Base-by-base conservation (phyloP, 2,797 vertebrate species). In the Peromyscus attwateri region DNA sequence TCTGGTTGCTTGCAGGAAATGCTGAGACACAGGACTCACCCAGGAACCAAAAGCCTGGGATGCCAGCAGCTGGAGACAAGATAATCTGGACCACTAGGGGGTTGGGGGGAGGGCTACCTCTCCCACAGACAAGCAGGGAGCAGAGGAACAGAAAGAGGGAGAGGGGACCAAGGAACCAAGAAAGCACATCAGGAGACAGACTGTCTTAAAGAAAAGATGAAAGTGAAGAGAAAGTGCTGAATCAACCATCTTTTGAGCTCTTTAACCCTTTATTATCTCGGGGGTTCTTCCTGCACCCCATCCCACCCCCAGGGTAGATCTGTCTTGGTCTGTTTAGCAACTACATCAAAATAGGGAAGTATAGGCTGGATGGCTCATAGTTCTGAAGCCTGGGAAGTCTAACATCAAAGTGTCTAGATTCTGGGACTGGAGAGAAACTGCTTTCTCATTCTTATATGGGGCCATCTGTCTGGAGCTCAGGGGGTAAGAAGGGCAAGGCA, bases 271-370 rank as follows among this genome's bases (percentile, higher is more conserved):
- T 43, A 52, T 34, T 31, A 57, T 6, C 13, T 87, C 17, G 4
- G 5, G 6, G 14, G 43, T 79, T 37, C 17, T 68, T 73, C 73
- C 82, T 71, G 34, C 31, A 6, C 10, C 2, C 25, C 13, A 5
- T 12, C 25, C 40, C 40, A 43, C 29, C 3, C 9, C 2, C 7
- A 6, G 1, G 0, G 19, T 21, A 19, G 6, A 3, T 49, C 62
- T 71, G 9, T 31, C 34, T 64, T 70, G 46, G 3, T 81, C 31
- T 81, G 25, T 75, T 89, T 81, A 11, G 21, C 1, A 16, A 37
- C 57, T 75, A 43, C 29, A 52, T 40, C 64, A 87, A 91, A 91
- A 87, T 43, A 77, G 7, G 27, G 17, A 62, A 29, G 46, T 25
- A 21, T 84, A 90, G 16, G 55, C 60, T 62, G 10, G 31, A n/a